Evolutionary conservation across 2,797 vertebrate species (phyloP).

Genomic region (Hozukius guyotensis): DNA sequence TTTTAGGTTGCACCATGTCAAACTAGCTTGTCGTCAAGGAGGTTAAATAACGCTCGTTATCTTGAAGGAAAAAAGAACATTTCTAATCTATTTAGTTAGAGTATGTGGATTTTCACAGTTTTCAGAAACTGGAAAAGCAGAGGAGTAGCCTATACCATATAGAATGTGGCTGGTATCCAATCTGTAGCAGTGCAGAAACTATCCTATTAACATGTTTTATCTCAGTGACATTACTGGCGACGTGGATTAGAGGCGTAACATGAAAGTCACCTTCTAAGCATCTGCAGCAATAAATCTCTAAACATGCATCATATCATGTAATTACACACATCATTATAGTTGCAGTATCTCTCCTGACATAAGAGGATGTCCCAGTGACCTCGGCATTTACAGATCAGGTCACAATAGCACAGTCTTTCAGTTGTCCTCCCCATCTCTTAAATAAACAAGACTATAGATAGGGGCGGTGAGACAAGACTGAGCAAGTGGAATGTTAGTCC

Average conservation of each 20-base stretch:
- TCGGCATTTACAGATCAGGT: background rate
- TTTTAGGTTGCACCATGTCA: too few species aligned
- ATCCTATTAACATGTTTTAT: background rate
- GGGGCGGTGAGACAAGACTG: background rate
- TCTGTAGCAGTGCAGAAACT: constrained; percentile 1
- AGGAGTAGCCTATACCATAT: background rate
- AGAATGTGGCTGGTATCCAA: background rate
- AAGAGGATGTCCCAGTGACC: constrained; percentile 3
- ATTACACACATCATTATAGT: constrained; percentile 26
- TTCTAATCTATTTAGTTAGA: background rate
- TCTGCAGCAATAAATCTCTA: constrained; percentile 6
- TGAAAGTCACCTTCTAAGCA: constrained; percentile 40
- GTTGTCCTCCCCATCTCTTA: background rate
- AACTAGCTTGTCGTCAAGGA: too few species aligned
- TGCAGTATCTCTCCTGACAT: background rate
- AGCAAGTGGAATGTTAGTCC: background rate
- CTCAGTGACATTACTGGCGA: background rate
- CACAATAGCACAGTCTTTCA: background rate
- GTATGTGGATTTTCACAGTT: background rate
- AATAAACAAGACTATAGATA: background rate
- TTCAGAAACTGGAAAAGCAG: background rate
- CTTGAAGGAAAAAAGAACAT: too few species aligned
- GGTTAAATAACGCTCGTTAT: too few species aligned
- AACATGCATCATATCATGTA: constrained; percentile 1
- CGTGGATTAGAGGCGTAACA: background rate